Percentiles rank a stretch among this genome's conserved stretches.
phyloP scores from a whole-genome alignment of 2,113 vertebrate species.

The Panthera tigris region DNA sequence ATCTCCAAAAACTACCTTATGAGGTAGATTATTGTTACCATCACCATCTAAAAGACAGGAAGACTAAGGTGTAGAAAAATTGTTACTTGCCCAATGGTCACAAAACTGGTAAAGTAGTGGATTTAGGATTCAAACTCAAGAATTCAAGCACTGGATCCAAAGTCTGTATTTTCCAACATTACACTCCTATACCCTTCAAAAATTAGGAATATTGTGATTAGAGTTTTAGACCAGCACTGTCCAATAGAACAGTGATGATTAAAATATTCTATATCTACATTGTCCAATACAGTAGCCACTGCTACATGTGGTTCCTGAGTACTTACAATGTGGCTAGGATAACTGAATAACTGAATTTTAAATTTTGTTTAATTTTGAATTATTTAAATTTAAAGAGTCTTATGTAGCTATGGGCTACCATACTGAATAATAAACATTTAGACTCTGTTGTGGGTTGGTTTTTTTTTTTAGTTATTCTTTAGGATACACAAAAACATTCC shows the following conservation, averaged over 20 bases:
- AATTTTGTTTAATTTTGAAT: neutral
- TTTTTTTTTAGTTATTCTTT: neutral
- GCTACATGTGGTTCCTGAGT: neutral
- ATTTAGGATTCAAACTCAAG: neutral
- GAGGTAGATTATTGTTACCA: neutral
- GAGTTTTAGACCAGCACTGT: neutral
- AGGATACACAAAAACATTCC: neutral
- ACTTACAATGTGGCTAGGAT: neutral
- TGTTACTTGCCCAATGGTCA: neutral
- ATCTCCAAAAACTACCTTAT: neutral
- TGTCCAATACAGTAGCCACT: neutral
- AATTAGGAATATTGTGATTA: neutral
- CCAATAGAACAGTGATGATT: neutral
- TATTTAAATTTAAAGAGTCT: neutral
- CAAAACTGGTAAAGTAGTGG: neutral
- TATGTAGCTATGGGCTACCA: neutral
- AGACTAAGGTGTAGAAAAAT: neutral
- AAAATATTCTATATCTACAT: neutral
- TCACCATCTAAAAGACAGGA: neutral
- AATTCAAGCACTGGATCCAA: neutral
- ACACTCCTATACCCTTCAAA: neutral
- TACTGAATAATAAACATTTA: neutral
- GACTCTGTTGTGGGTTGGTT: neutral
- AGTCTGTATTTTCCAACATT: neutral
- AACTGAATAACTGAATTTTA: neutral